Evolutionary conservation across 1,140 invertebrate species (phyloP).

Genomic region (Anadara kagoshimensis): DNA sequence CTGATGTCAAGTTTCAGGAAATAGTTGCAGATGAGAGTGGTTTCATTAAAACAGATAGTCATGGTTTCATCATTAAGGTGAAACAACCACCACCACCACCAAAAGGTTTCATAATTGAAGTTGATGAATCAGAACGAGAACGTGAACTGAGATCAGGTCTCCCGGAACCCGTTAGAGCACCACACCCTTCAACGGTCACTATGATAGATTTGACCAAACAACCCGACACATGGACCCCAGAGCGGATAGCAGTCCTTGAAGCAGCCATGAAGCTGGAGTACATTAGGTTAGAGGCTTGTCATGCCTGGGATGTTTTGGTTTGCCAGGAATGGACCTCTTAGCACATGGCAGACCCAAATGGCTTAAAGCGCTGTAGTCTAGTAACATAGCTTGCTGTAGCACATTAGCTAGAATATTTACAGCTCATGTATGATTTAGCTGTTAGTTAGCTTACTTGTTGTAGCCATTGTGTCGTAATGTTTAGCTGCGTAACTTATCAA

Average conservation of each 20-base stretch:
- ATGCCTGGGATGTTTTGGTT: conserved; percentile 2
- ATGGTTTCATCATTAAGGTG: not conserved
- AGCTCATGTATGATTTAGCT: too few species aligned
- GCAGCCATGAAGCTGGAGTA: conserved; percentile 19
- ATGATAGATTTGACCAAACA: not conserved
- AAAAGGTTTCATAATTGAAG: conserved; percentile 12
- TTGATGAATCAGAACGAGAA: conserved; percentile 2
- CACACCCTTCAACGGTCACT: not conserved
- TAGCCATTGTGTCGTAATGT: too few species aligned
- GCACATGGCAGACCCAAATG: not conserved
- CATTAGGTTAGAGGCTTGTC: conserved; percentile 8
- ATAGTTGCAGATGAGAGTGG: too few species aligned
- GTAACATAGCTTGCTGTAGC: too few species aligned
- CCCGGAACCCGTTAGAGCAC: conserved; percentile 15
- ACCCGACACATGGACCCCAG: conserved; percentile 39
- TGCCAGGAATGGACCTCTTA: too few species aligned
- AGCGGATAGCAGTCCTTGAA: conserved; percentile 33
- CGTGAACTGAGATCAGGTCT: not conserved
- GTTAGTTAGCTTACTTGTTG: too few species aligned
- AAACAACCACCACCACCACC: conserved; percentile 1
- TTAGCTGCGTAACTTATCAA: too few species aligned
- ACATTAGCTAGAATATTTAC: too few species aligned
- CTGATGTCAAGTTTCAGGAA: too few species aligned
- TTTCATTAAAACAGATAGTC: too few species aligned
- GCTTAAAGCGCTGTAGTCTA: not conserved